Base-by-base conservation (phyloP, 2,888 invertebrate genomes). In the Microctonus hyperodae region DNA sequence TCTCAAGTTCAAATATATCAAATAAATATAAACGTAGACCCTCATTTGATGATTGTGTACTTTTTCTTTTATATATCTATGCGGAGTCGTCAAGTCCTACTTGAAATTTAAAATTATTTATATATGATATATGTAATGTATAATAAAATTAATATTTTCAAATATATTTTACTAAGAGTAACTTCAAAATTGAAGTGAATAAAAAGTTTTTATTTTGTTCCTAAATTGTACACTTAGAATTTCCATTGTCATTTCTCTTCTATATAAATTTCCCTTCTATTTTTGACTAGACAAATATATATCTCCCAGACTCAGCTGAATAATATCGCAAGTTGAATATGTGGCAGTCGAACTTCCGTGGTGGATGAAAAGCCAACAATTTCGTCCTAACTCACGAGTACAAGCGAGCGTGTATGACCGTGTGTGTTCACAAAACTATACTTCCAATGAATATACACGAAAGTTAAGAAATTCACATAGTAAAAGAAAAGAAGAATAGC, bases 321-420 rank as follows among this genome's bases (percentile, higher is more conserved):
- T 71, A 73, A 71, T 73, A 73, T 70, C 60, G 40, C 57, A 57
- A 50, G 48, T 57, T 28, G 35, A 51, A 64, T 23, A 65, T 59
- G 22, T 61, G 56, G 22, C 60, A 57, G 64, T 33, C 33, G 40
- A 68, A 70, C 61, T 70, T 71, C 64, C 53, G 25, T 61, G 51
- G 68, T 68, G 65, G 69, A 68, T 70, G 70, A 70, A 70, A 72
- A 70, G 70, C 70, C 70, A 73, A 73, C 70, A 73, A 71, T 70
- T 73, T 73, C 64, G 50, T 64, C 67, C 67, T 64, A 71, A 70
- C 69, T 68, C 59, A 59, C 59, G 64, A 37, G 35, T 20, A 37
- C 48, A 22, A 44, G 60, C 40, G 53, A 33, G 25, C 35, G 50
- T 7, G 40, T 16, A 44, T 7, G 16, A 44, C 44, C 57, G 57